Conservation (phyloP, 2,888 invertebrate species). For the Lycia hirtaria region DNA sequence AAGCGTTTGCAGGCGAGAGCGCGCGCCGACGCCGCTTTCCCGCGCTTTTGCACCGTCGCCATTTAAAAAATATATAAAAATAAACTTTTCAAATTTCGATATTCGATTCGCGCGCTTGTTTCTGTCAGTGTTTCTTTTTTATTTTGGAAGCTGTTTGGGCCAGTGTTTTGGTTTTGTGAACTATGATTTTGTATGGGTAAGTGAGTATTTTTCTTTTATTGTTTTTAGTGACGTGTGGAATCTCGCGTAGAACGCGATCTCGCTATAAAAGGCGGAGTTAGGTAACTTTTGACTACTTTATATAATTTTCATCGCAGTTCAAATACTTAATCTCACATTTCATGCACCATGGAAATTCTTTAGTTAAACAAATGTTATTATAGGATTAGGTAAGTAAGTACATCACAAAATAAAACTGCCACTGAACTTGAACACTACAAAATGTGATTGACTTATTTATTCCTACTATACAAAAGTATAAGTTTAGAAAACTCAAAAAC, state of each 20-base stretch:
- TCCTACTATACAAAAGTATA: too few relatives aligned
- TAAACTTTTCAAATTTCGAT: constrained; percentile 29
- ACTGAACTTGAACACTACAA: too few relatives aligned
- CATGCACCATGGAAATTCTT: too few relatives aligned
- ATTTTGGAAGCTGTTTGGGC: constrained; percentile 45
- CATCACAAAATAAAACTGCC: too few relatives aligned
- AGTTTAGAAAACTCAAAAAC: too few relatives aligned
- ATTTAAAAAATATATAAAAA: constrained; percentile 38
- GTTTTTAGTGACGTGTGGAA: constrained; percentile 50
- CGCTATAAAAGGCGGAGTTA: constrained; percentile 25
- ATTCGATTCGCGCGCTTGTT: constrained; percentile 28
- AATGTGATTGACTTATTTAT: too few relatives aligned
- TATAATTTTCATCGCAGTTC: too few relatives aligned
- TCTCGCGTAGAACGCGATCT: too few relatives aligned
- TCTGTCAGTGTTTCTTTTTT: constrained; percentile 28
- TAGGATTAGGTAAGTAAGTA: too few relatives aligned
- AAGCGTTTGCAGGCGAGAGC: constrained; percentile 54
- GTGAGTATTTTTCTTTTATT: constrained; percentile 61
- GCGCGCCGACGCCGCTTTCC: constrained; percentile 56
- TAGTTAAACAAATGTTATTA: too few relatives aligned
- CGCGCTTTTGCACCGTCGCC: constrained; percentile 41
- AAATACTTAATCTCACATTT: too few relatives aligned
- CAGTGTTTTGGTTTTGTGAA: constrained; percentile 50
- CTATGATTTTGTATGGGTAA: constrained; percentile 77
- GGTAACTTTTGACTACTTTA: constrained; percentile 19